These are phyloP conservation scores for Dissostichus mawsoni DNA, from an alignment of 2,113 vertebrate genomes.

Conservation along the genomic window DNA sequence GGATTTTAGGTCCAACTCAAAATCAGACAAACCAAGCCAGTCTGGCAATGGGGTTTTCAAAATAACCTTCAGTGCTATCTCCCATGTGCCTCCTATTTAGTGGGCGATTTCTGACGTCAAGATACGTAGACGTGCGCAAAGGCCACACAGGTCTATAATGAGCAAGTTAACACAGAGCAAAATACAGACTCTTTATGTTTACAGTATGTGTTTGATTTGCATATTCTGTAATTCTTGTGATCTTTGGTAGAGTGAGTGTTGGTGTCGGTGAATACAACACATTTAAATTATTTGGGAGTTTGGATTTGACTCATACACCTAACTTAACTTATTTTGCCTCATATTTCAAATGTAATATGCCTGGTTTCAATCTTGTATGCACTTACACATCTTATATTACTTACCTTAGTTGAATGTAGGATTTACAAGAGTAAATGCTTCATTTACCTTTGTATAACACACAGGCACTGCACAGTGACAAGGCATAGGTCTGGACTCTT, in stretches of 20 bases:
- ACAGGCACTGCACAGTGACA: constrained; percentile 33
- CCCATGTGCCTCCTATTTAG: constrained; percentile 68
- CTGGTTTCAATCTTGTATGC: constrained; percentile 35
- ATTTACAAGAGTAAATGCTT: constrained; percentile 40
- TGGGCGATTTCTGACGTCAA: constrained; percentile 78
- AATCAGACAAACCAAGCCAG: constrained; percentile 53
- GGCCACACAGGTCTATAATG: constrained; percentile 73
- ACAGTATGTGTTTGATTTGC: constrained; percentile 59
- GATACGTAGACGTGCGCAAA: constrained; percentile 66
- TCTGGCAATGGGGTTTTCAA: constrained; percentile 57
- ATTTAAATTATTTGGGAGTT: constrained; percentile 56
- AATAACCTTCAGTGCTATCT: constrained; percentile 42
- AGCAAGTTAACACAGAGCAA: constrained; percentile 58
- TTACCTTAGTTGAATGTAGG: constrained; percentile 30
- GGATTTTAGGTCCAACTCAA: constrained; percentile 61
- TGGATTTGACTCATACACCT: constrained; percentile 50
- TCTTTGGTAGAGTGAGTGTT: constrained; percentile 47
- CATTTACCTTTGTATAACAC: constrained; percentile 45
- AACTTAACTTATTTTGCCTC: constrained; percentile 38
- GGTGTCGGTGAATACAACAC: constrained; percentile 51
- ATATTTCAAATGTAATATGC: constrained; percentile 47
- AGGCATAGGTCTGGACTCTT: constrained; percentile 34
- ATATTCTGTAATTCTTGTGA: constrained; percentile 54
- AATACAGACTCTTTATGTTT: constrained; percentile 72
- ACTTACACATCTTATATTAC: no score